Evolutionary conservation across 1,140 invertebrate species (phyloP).

Genomic region (Drosophila pectinifera): DNA sequence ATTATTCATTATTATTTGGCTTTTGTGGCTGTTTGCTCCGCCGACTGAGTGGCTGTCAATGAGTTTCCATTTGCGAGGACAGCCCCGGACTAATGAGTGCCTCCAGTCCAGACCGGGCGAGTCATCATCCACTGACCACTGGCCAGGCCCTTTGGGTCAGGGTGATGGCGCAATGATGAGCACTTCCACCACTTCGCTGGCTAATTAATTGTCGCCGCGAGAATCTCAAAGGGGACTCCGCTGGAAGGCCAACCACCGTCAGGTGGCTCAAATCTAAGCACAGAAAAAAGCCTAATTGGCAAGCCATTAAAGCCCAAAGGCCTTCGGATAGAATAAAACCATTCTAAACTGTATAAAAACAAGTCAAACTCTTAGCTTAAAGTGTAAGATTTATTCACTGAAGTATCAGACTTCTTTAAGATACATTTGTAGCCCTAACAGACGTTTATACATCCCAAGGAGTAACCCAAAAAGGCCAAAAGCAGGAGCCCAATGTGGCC

Average conservation of each 20-base stretch:
- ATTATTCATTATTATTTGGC: slow-evolving; percentile 67
- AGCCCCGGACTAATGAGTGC: slow-evolving; percentile 20
- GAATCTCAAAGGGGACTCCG: background rate
- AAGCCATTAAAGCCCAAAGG: background rate
- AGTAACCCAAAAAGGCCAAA: background rate
- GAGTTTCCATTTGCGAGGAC: slow-evolving; percentile 21
- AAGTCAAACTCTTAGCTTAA: too few species aligned
- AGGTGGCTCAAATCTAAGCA: background rate
- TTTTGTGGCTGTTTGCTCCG: slow-evolving; percentile 35
- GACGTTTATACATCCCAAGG: background rate
- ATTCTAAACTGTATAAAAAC: background rate
- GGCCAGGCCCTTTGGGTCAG: slow-evolving; percentile 57
- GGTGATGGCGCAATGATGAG: slow-evolving; percentile 28
- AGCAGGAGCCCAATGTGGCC: background rate
- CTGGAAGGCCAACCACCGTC: background rate
- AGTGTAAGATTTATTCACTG: too few species aligned
- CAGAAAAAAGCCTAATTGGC: background rate
- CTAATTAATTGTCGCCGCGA: background rate
- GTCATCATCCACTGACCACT: slow-evolving; percentile 32
- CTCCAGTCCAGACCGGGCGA: slow-evolving; percentile 13
- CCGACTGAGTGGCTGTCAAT: slow-evolving; percentile 18
- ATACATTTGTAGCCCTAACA: background rate
- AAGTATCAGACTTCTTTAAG: too few species aligned
- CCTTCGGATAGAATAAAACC: background rate
- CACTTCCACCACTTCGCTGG: background rate